Evolutionary conservation across 2,797 vertebrate genomes (phyloP), one percentile per base, ranked within the genome.

Genomic region (Mareca penelope): DNA sequence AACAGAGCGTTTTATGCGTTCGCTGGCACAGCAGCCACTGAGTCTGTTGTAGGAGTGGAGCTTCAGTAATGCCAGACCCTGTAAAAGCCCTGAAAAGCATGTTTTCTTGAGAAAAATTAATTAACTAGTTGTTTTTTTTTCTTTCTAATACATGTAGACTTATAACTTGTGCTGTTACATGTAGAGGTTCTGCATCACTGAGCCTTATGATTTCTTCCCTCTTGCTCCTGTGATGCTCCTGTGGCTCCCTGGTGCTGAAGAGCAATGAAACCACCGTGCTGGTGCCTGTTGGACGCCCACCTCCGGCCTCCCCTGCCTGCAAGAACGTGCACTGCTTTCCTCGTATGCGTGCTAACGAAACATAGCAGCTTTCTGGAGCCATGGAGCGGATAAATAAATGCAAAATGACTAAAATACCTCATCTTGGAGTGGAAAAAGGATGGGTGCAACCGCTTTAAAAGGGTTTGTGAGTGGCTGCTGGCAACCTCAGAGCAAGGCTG

Each of bases 41-140:
- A 1, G 15, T 79, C 86, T 88, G 83, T 4, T 80, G 56, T 42
- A 57, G 88, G 70, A 84, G 44, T 10, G 80, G 8, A 78, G 80
- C 86, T 84, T 57, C 6, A 15, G 3, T 40, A 86, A 28, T n/a
- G 79, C 71, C 88, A 88, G 88, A 29, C 71, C 84, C 56, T 71
- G 71, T 11, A 65, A 57, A 80, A 85, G 39, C 61, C 70, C 50
- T 85, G 70, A 89, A 92, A 90, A 57, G 48, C 9, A 15, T 33
- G 10, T 84, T 91, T 93, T 77, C 83, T 72, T 87, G n/a, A 60
- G 90, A 57, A 93, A 93, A 88, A 96, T 76, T 67, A 86, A 84
- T 72, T 78, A 94, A 70, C 70, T 77, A 5, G 52, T 31, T 91
- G 72, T 70, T 94, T 78, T 76, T 76, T 55, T 44, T 44, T 44